Evolutionary conservation across 2,888 invertebrate genomes (phyloP).

Genomic region (Andrena bicolor): DNA sequence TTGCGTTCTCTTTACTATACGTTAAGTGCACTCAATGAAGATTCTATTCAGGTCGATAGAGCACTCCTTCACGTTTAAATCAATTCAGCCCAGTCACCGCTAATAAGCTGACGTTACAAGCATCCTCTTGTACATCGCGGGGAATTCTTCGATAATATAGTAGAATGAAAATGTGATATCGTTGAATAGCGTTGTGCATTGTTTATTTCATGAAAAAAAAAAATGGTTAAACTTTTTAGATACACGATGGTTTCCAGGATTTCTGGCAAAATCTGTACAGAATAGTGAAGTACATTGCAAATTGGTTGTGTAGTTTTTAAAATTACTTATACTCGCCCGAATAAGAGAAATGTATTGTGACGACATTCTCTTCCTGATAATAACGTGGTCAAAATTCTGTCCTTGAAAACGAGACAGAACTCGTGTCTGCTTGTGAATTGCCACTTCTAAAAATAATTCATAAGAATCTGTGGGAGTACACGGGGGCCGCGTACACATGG

Average conservation of each 20-base stretch:
- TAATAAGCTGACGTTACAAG: slow-evolving; percentile 10
- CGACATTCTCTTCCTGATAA: not conserved
- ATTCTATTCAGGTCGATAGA: slow-evolving; percentile 13
- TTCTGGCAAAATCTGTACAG: too few species aligned
- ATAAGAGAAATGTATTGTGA: too few species aligned
- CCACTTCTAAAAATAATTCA: not conserved
- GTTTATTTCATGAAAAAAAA: not conserved
- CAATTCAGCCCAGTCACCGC: slow-evolving; percentile 1
- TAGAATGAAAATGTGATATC: not conserved
- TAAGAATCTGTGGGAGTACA: not conserved
- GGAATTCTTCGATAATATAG: not conserved
- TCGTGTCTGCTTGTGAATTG: not conserved
- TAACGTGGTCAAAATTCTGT: not conserved
- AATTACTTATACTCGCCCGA: not conserved
- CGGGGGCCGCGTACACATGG: not conserved
- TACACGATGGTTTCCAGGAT: too few species aligned
- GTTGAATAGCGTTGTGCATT: not conserved
- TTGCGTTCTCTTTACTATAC: slow-evolving; percentile 1
- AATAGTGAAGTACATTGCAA: too few species aligned
- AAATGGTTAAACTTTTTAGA: not conserved
- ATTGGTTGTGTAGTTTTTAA: not conserved
- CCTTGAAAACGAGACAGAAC: not conserved
- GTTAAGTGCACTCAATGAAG: slow-evolving; percentile 8
- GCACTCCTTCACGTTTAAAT: slow-evolving; percentile 21
- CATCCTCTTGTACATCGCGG: slow-evolving; percentile 1